Evolutionary conservation across 1,140 invertebrate genomes (phyloP).

Genomic region (Hydropsyche tenuis): DNA sequence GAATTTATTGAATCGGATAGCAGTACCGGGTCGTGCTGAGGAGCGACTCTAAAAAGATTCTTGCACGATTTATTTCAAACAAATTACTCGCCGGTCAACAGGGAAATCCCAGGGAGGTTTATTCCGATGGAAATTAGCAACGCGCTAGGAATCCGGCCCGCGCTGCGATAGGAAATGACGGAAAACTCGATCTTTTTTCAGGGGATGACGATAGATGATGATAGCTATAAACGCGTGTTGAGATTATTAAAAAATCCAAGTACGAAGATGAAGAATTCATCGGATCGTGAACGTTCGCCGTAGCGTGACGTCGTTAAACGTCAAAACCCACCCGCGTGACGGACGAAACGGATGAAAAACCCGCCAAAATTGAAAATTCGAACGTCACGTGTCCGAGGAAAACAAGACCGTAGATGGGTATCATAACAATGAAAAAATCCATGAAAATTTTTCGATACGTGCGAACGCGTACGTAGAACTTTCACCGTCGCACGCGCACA

Average conservation of each 20-base stretch:
- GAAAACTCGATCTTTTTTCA: not conserved
- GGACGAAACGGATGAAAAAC: constrained; percentile 11
- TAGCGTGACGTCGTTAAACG: constrained; percentile 44
- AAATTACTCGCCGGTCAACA: too few relatives aligned
- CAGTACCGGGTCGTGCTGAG: constrained; percentile 7
- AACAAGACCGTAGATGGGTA: too few relatives aligned
- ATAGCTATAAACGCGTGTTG: too few relatives aligned
- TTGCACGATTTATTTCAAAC: too few relatives aligned
- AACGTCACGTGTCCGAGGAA: too few relatives aligned
- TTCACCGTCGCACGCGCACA: too few relatives aligned
- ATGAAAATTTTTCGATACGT: too few relatives aligned
- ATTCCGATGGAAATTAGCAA: constrained; percentile 4
- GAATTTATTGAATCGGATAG: constrained; percentile 29
- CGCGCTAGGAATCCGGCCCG: not conserved
- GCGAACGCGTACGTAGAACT: too few relatives aligned
- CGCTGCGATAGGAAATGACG: constrained; percentile 16
- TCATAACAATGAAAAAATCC: too few relatives aligned
- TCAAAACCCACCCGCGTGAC: constrained; percentile 21
- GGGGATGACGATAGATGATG: not conserved
- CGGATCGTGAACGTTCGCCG: constrained; percentile 36
- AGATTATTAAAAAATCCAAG: constrained; percentile 11
- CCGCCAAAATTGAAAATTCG: not conserved
- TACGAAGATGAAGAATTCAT: not conserved
- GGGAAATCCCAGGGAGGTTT: not conserved
- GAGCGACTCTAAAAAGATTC: too few relatives aligned